A percentile compares a stretch with the other conserved stretches of the same genome.
phyloP scores from a whole-genome alignment of 2,113 vertebrate genomes.

The Oplegnathus fasciatus region DNA sequence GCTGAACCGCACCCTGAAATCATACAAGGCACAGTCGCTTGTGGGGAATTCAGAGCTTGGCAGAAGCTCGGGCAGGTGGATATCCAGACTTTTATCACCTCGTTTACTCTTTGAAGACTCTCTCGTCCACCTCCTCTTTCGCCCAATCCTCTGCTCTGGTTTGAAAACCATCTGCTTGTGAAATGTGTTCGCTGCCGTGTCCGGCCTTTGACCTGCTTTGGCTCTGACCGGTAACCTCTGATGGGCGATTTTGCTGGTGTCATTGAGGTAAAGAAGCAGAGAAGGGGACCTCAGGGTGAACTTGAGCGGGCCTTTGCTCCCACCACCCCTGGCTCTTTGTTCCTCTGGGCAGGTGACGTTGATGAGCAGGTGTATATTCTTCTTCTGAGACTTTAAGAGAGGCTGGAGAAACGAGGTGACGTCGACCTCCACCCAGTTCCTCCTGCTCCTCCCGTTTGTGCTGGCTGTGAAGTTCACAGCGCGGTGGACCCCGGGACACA shows the following conservation, averaged over 20 bases:
- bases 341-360: conserved; percentile 87
- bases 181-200: conserved; percentile 16
- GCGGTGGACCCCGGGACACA: conserved; percentile 73
- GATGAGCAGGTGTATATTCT: conserved; percentile 86
- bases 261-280: conserved; percentile 92
- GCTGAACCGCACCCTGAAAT: conserved; percentile 91
- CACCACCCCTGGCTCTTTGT: conserved; percentile 33
- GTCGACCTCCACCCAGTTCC: conserved; percentile 91
- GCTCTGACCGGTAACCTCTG: conserved; percentile 74
- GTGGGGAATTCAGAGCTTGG: conserved; percentile 83
- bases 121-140: conserved; percentile 81
- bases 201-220: conserved; percentile 22
- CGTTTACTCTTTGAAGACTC: conserved; percentile 57
- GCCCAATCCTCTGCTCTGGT: conserved; percentile 49
- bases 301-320: conserved; percentile 32
- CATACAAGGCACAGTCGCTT: conserved; percentile 92
- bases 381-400: conserved; percentile 83
- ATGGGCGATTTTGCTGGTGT: conserved; percentile 88
- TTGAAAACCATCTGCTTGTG: conserved; percentile 46
- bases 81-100: conserved; percentile 61
- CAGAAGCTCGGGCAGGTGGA: conserved; percentile 83
- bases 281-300: conserved; percentile 84
- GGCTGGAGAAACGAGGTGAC: conserved; percentile 90
- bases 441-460: conserved; percentile 69
- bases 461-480: conserved; percentile 82